These are phyloP conservation scores for Antitype chi DNA, from an alignment of 2,888 invertebrate species.

Conservation along the genomic window DNA sequence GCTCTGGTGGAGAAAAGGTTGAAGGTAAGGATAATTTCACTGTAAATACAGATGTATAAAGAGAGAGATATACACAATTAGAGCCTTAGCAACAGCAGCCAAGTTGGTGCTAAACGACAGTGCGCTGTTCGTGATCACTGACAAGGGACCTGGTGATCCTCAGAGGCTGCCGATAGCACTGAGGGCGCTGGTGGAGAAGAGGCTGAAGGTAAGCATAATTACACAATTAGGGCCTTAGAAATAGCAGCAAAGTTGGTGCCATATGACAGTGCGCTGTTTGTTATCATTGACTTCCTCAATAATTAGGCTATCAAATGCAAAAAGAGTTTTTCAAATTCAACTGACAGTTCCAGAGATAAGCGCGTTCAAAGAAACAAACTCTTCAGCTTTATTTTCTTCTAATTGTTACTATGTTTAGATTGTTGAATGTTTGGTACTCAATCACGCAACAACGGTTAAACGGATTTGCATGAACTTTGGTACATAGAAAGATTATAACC, in stretches of 20 bases:
- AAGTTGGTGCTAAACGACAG: slow-evolving; percentile 91
- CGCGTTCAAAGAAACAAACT: too few species aligned
- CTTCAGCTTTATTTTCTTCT: too few species aligned
- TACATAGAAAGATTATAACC: too few species aligned
- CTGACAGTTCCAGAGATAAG: too few species aligned
- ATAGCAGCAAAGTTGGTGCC: slow-evolving; percentile 91
- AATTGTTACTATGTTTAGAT: too few species aligned
- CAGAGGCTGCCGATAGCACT: slow-evolving; percentile 76
- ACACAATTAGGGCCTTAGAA: slow-evolving; percentile 90
- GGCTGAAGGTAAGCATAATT: slow-evolving; percentile 76
- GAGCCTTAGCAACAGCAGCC: slow-evolving; percentile 90
- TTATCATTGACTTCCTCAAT: slow-evolving; percentile 90
- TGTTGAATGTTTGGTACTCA: too few species aligned
- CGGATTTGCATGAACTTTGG: too few species aligned
- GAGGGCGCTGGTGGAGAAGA: slow-evolving; percentile 12
- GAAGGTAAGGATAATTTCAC: slow-evolving; percentile 71
- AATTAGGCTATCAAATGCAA: too few species aligned
- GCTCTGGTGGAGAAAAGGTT: slow-evolving; percentile 85
- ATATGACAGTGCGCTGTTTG: slow-evolving; percentile 91
- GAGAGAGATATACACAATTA: slow-evolving; percentile 76
- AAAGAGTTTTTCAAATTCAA: too few species aligned
- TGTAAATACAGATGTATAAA: neutral
- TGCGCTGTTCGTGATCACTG: slow-evolving; percentile 91
- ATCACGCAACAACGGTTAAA: too few species aligned
- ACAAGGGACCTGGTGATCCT: slow-evolving; percentile 88